Base-by-base conservation (phyloP, 2,888 invertebrate species). In the Polymixis lichenea region DNA sequence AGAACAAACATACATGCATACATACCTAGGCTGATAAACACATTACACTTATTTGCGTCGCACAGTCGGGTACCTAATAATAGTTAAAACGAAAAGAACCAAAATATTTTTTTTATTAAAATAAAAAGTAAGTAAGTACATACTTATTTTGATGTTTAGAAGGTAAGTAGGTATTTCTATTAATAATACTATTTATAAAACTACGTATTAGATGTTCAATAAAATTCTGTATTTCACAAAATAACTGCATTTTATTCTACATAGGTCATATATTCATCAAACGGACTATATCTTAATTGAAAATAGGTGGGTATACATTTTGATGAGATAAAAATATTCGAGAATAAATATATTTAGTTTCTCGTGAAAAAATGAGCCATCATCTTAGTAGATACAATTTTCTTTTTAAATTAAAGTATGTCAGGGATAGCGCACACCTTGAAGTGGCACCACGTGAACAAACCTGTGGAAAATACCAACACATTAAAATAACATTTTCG, bases 391-490 rank as follows among this genome's bases (percentile, higher is more conserved):
- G 6, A 1, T 51, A 17, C 11, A 17, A 65, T 11, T 25, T n/a
- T 58, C 8, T 28, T 58, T 9, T 58, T 56, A 15, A 6, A 25
- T 25, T 3, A 46, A 65, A 25, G 13, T 56, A 17, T 17, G 46
- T 5, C 11, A 6, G 17, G 60, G 51, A 15, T 17, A 11, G 43
- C 11, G 32, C 76, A 76, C 13, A 66, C 7, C 66, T 76, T 76
- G 3, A 61, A 11, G n/a, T 46, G 46, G 43, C 76, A 66, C 7
- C 61, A 1, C 28, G 8, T 66, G 9, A 49, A 15, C 13, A 0
- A n/a, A 11, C 28, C 76, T 75, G 76, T 43, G 49, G 49, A 65
- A 65, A 49, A 25, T 65, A 49, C 13, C 25, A 49, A 49, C 2
- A 22, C 22, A 28, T 28, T 65, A 13, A 19, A 8, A 13, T 46